Conservation (phyloP, 2,797 vertebrate genomes). For the Lepilemur septentrionalis region DNA sequence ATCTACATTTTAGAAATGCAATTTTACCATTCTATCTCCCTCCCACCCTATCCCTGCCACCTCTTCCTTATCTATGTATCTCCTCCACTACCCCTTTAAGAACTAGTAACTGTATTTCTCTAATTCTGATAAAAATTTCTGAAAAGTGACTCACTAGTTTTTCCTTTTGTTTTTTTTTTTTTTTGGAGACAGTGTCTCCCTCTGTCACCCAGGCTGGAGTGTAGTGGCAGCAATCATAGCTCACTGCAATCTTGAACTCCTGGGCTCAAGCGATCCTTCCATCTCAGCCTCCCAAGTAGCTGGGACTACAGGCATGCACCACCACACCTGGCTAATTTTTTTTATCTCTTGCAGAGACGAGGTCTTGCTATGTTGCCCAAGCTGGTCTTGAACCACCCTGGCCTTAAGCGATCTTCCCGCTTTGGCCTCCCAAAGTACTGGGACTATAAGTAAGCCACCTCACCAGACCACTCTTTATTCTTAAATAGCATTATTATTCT, state of each 20-base stretch:
- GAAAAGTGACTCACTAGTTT: neutral
- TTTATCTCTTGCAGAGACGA: neutral
- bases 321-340: neutral
- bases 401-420: neutral
- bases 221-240: neutral
- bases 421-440: neutral
- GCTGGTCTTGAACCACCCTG: neutral
- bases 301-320: neutral
- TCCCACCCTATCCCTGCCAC: neutral
- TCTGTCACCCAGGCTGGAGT: neutral
- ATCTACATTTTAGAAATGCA: neutral
- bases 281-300: neutral
- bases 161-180: no score
- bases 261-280: neutral
- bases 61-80: neutral
- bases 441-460: neutral
- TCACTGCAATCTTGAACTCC: neutral
- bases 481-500: neutral
- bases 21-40: neutral
- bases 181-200: no score
- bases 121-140: conserved; percentile 1
- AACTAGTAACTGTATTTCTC: neutral
- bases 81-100: neutral
- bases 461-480: neutral
- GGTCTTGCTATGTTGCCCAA: neutral